phyloP scores from a whole-genome alignment of 1,140 invertebrate genomes.

The Pogonus chalceus region DNA sequence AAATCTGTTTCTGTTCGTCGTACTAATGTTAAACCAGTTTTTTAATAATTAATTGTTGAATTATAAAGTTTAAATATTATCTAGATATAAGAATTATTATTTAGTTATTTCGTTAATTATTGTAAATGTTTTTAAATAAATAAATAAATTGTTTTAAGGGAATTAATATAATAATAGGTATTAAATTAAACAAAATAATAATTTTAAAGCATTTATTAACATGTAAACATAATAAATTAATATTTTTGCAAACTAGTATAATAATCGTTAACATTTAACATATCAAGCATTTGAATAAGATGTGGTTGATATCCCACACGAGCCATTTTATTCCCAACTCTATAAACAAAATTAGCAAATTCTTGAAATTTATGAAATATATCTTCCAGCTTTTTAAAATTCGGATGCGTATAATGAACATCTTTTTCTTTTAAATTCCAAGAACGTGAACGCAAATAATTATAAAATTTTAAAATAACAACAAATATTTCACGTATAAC shows the following conservation, averaged over 20 bases:
- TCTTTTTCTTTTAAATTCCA: conserved; percentile 24
- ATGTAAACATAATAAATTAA: too few relatives aligned
- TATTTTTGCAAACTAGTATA: conserved; percentile 15
- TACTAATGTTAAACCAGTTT: too few relatives aligned
- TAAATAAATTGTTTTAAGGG: too few relatives aligned
- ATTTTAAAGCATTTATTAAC: too few relatives aligned
- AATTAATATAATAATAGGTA: too few relatives aligned
- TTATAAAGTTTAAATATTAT: too few relatives aligned
- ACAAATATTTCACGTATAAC: conserved; percentile 56
- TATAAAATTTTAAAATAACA: conserved; percentile 59
- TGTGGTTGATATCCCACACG: conserved; percentile 29
- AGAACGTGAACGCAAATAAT: conserved; percentile 31
- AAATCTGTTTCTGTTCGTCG: too few relatives aligned
- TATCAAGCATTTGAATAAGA: conserved; percentile 28
- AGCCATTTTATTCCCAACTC: conserved; percentile 25
- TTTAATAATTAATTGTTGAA: too few relatives aligned
- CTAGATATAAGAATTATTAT: too few relatives aligned
- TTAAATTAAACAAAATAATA: too few relatives aligned
- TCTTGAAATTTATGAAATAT: conserved; percentile 31
- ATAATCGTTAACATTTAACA: conserved; percentile 30
- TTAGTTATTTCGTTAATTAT: too few relatives aligned
- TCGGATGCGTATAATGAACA: conserved; percentile 26
- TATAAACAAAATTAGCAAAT: conserved; percentile 28
- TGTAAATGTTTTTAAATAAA: too few relatives aligned
- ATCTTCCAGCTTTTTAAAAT: conserved; percentile 27